Evolutionary conservation across 2,113 vertebrate genomes (phyloP).

Genomic region (Bombycilla garrulus): DNA sequence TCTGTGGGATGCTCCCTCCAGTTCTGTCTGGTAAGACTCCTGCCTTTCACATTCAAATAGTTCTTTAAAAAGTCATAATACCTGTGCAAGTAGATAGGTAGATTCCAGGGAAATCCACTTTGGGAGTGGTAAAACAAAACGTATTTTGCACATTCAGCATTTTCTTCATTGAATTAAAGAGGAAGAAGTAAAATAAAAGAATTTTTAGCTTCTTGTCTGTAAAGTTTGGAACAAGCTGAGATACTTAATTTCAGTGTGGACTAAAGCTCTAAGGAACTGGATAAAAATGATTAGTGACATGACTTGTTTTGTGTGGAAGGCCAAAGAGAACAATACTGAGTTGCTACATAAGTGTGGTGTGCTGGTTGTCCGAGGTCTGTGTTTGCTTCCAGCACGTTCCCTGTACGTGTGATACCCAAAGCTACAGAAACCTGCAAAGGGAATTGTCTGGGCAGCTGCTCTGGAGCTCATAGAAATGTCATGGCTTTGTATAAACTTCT

Average conservation of each 20-base stretch:
- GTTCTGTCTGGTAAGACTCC: neutral
- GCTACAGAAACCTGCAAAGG: neutral
- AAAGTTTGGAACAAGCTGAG: neutral
- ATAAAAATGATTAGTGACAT: neutral
- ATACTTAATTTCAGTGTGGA: neutral
- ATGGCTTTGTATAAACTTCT: neutral
- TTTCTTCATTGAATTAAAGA: neutral
- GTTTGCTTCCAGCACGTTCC: neutral
- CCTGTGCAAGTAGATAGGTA: neutral
- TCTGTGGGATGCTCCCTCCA: neutral
- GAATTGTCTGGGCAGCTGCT: neutral
- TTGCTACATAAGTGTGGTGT: neutral
- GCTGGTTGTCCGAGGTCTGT: neutral
- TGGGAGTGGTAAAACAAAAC: neutral
- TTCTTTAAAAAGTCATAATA: neutral
- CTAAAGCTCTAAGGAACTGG: neutral
- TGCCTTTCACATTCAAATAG: neutral
- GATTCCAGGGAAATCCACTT: neutral
- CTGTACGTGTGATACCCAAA: neutral
- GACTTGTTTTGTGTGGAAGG: neutral
- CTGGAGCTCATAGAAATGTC: neutral
- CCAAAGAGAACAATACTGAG: neutral
- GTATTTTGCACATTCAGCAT: rapidly evolving
- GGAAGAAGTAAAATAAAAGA: neutral
- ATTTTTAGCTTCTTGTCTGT: neutral